Conservation (phyloP, 2,113 vertebrate genomes). For the Vicugna pacos region DNA sequence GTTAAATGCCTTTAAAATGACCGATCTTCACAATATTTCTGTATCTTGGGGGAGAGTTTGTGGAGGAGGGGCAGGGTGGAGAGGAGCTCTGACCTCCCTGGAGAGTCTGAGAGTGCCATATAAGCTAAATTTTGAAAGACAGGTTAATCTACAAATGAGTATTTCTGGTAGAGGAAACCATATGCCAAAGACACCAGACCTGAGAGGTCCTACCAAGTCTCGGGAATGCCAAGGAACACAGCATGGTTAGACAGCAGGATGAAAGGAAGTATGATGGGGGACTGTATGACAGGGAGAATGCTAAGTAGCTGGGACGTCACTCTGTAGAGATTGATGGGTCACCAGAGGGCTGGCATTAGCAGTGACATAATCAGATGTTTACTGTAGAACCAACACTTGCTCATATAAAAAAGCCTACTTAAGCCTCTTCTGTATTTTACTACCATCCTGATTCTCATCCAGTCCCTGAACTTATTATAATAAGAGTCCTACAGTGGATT, state of each 20-base stretch:
- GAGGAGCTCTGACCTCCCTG: not conserved
- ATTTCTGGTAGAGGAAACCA: not conserved
- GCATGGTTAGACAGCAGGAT: not conserved
- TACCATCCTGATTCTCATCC: not conserved
- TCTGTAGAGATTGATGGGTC: not conserved
- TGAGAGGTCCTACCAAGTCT: not conserved
- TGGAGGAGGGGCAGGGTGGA: not conserved
- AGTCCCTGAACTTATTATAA: not conserved
- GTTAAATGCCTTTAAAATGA: not conserved
- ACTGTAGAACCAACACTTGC: not conserved
- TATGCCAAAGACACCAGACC: not conserved
- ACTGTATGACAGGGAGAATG: not conserved
- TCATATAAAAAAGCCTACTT: not conserved
- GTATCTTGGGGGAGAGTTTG: not conserved
- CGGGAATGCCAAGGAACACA: not conserved
- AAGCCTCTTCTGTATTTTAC: not conserved
- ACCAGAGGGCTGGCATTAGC: not conserved
- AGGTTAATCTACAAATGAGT: not conserved
- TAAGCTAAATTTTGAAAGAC: not conserved
- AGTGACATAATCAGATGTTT: not conserved
- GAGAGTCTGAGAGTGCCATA: not conserved
- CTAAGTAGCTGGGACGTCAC: not conserved
- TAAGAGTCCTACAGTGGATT: not conserved
- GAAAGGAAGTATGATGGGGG: not conserved
- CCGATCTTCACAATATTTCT: not conserved